A percentile compares a stretch with the other conserved stretches of the same genome.
phyloP scores from a whole-genome alignment of 2,797 vertebrate genomes.

The Onychomys torridus region DNA sequence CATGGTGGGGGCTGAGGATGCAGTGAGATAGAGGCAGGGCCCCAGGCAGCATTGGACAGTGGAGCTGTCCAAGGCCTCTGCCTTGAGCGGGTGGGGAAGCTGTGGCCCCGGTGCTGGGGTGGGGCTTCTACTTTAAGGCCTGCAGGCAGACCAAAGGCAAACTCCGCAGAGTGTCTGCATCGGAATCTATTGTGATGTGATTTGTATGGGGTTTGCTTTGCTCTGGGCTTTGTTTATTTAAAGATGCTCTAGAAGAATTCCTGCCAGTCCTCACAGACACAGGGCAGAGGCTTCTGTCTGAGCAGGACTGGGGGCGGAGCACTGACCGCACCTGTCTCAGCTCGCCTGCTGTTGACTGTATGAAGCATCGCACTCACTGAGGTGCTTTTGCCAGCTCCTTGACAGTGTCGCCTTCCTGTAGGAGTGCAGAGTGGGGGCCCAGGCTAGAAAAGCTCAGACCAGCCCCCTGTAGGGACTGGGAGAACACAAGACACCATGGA shows the following conservation, averaged over 20 bases:
- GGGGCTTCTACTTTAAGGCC: neutral
- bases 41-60: accelerated
- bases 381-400: accelerated
- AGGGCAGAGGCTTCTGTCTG: slow-evolving; percentile 56
- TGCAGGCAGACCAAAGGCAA: neutral
- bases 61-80: neutral
- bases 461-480: neutral
- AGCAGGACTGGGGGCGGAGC: neutral
- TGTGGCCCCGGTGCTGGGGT: no score
- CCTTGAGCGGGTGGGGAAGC: neutral
- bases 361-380: neutral
- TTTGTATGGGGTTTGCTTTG: slow-evolving; percentile 36
- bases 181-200: slow-evolving; percentile 29
- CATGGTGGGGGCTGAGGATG: neutral
- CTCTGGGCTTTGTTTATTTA: slow-evolving; percentile 73
- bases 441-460: neutral
- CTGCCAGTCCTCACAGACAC: slow-evolving; percentile 19
- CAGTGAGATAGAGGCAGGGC: neutral
- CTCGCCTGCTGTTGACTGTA: neutral
- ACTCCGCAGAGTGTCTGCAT: neutral
- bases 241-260: slow-evolving; percentile 71
- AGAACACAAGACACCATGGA: neutral
- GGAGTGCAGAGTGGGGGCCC: neutral
- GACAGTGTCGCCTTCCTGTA: neutral
- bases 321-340: slow-evolving; percentile 33